These are phyloP conservation scores for Pseudochaenichthys georgianus DNA, from an alignment of 2,797 vertebrate species.

Conservation along the genomic window DNA sequence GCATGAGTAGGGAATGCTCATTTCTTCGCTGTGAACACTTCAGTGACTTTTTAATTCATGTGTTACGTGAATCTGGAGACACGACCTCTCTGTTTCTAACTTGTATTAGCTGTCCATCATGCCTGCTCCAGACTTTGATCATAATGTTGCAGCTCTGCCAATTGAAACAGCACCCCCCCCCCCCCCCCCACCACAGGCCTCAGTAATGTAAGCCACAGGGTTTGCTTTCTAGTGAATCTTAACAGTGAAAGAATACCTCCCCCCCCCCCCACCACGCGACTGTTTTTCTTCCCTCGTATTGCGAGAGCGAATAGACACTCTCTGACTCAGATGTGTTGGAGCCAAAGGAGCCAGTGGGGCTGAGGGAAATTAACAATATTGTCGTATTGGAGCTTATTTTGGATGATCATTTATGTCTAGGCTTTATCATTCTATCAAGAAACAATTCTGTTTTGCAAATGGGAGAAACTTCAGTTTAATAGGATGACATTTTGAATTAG, in stretches of 20 bases:
- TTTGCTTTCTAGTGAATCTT: constrained; percentile 50
- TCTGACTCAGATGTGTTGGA: constrained; percentile 46
- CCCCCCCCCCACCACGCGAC: constrained; percentile 27
- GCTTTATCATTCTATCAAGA: not conserved
- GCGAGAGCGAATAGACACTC: constrained; percentile 41
- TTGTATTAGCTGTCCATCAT: constrained; percentile 27
- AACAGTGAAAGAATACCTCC: constrained; percentile 48
- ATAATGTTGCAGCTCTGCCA: constrained; percentile 33
- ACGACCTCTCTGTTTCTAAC: not conserved
- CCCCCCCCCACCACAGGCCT: constrained; percentile 47
- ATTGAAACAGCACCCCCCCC: constrained; percentile 25
- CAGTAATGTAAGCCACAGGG: constrained; percentile 52
- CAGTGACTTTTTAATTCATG: not conserved
- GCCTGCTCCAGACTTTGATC: constrained; percentile 40
- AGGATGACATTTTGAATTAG: too few relatives aligned
- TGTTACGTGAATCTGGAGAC: constrained; percentile 36
- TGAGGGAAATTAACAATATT: constrained; percentile 43
- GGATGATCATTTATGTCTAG: not conserved
- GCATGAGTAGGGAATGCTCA: constrained; percentile 25
- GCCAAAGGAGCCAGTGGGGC: constrained; percentile 60
- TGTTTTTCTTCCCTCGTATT: constrained; percentile 58
- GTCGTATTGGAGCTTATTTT: not conserved
- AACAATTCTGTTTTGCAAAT: not conserved
- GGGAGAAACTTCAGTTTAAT: too few relatives aligned
- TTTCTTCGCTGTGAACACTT: constrained; percentile 7